A percentile compares a stretch with the other conserved stretches of the same genome.
phyloP scores from a whole-genome alignment of 2,797 vertebrate genomes.

The Chaetophractus vellerosus region DNA sequence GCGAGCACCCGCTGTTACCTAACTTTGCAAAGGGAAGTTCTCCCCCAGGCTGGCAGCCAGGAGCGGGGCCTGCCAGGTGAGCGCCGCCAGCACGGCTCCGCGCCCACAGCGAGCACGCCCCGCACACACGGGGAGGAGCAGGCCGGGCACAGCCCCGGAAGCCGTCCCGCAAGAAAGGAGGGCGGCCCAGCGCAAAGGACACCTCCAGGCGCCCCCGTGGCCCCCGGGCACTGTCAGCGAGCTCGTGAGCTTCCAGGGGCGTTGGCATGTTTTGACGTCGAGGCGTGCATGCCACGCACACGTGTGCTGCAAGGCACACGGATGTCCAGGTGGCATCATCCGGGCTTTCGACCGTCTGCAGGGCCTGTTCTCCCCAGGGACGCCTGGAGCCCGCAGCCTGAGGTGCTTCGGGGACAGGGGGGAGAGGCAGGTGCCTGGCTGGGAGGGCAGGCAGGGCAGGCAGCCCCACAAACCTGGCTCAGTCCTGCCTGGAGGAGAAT shows the following conservation, averaged over 20 bases:
- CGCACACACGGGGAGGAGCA: not conserved
- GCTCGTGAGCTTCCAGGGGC: not conserved
- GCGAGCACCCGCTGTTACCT: slow-evolving; percentile 90
- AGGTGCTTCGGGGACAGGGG: not conserved
- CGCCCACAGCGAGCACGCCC: not conserved
- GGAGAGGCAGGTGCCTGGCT: not conserved
- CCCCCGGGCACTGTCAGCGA: fast-evolving
- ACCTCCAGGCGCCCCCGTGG: not conserved
- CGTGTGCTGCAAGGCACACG: not conserved
- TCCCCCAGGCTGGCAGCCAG: slow-evolving; percentile 75
- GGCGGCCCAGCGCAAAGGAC: not conserved
- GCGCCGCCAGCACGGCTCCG: too few relatives aligned
- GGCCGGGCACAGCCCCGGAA: not conserved
- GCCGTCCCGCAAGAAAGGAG: not conserved
- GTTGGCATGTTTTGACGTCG: not conserved
- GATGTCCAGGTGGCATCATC: not conserved
- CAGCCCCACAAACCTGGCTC: not conserved
- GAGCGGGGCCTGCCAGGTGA: slow-evolving; percentile 70
- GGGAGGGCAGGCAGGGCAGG: not conserved
- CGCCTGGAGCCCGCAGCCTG: not conserved
- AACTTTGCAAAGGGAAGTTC: slow-evolving; percentile 88
- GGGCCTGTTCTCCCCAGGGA: slow-evolving; percentile 22
- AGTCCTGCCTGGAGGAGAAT: not conserved
- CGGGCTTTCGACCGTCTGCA: not conserved
- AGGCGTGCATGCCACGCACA: not conserved